phyloP scores from a whole-genome alignment of 2,797 vertebrate genomes.

The Silurus lanzhouensis region DNA sequence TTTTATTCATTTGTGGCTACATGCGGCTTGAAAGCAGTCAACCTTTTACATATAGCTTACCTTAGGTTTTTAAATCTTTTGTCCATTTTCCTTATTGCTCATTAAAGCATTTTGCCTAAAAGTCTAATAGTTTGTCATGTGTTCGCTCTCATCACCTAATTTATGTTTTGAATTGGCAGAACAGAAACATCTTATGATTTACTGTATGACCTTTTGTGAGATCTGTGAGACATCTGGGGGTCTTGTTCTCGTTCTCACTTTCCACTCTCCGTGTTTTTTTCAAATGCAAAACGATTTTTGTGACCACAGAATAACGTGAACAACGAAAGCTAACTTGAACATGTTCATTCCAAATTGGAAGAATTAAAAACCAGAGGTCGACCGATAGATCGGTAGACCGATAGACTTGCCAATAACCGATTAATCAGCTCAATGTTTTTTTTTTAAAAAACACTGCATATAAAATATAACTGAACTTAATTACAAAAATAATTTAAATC shows the following conservation, averaged over 20 bases:
- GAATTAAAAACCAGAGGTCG: background rate
- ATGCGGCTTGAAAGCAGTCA: background rate
- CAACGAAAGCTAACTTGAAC: background rate
- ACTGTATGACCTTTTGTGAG: too few species aligned
- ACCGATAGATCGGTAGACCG: too few species aligned
- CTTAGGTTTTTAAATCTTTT: background rate
- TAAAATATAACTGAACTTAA: too few species aligned
- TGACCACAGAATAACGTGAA: background rate
- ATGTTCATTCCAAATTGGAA: background rate
- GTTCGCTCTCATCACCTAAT: background rate
- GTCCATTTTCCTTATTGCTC: constrained; percentile 26
- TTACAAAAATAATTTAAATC: too few species aligned
- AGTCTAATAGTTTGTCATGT: background rate
- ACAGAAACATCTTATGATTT: background rate
- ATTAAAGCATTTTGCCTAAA: constrained; percentile 44
- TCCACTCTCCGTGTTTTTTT: background rate
- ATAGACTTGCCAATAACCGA: too few species aligned
- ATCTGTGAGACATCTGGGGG: background rate
- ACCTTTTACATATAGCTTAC: background rate
- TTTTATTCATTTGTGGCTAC: background rate
- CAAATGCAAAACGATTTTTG: background rate
- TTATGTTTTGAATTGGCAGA: background rate
- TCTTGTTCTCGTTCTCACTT: too few species aligned
- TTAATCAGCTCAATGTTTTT: too few species aligned
- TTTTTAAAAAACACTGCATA: too few species aligned